Conservation (phyloP, 2,888 invertebrate genomes). For the Erebia ligea region DNA sequence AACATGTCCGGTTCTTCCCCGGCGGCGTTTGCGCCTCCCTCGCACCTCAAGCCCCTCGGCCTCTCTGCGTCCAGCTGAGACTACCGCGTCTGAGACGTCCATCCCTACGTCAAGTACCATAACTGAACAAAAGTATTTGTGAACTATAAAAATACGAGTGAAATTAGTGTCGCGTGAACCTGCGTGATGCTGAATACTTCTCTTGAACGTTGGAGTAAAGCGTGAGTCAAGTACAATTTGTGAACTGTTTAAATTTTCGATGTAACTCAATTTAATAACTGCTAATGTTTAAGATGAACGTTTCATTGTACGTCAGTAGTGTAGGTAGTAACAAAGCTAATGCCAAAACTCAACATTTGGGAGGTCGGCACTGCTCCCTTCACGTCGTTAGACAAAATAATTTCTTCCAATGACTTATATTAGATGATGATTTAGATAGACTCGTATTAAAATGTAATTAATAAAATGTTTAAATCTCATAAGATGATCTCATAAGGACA, state of each 20-base stretch:
- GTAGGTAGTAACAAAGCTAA: conserved; percentile 60
- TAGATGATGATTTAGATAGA: conserved; percentile 40
- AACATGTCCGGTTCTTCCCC: conserved; percentile 85
- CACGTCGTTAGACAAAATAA: conserved; percentile 30
- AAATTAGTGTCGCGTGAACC: conserved; percentile 1
- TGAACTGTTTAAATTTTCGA: conserved; percentile 3
- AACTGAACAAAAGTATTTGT: conserved; percentile 52
- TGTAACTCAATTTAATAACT: conserved; percentile 17
- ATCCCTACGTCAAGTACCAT: conserved; percentile 77
- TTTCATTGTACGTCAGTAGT: conserved; percentile 42
- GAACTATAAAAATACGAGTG: conserved; percentile 13
- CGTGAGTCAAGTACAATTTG: too few relatives aligned
- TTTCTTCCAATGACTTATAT: conserved; percentile 29
- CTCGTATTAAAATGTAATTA: conserved; percentile 40
- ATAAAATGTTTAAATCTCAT: conserved; percentile 41
- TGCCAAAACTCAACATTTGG: conserved; percentile 52
- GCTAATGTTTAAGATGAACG: conserved; percentile 31
- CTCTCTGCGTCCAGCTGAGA: conserved; percentile 87
- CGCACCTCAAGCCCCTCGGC: conserved; percentile 83
- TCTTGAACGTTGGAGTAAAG: background rate
- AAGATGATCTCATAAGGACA: conserved; percentile 72
- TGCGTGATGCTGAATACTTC: background rate
- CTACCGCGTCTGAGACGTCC: conserved; percentile 75
- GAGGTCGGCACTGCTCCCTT: background rate
- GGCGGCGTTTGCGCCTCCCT: conserved; percentile 73